Conservation (phyloP, 2,888 invertebrate genomes). For the Temnothorax rugatulus region DNA sequence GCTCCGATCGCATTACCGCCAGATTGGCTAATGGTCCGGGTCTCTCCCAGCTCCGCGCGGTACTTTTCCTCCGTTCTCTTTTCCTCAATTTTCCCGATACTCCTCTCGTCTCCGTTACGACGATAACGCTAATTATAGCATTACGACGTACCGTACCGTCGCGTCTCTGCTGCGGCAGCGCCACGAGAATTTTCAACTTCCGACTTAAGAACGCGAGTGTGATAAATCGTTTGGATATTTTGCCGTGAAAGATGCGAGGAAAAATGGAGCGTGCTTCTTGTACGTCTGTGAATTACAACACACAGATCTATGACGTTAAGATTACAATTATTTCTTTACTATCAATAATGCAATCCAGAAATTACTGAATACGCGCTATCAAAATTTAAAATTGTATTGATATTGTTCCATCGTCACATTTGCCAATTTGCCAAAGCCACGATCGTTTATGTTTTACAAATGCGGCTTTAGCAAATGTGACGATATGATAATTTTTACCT, state of each 20-base stretch:
- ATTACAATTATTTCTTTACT: neutral
- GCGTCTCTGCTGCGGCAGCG: conserved; percentile 28
- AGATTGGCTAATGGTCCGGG: conserved; percentile 75
- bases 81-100: conserved; percentile 75
- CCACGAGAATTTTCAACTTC: conserved; percentile 44
- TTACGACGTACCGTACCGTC: conserved; percentile 43
- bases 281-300: neutral
- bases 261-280: neutral
- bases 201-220: conserved; percentile 49
- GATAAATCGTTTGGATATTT: conserved; percentile 47
- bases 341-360: neutral
- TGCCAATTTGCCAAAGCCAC: neutral
- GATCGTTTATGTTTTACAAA: neutral
- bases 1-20: conserved; percentile 81
- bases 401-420: neutral
- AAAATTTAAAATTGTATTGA: too few relatives aligned
- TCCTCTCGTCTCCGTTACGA: conserved; percentile 57
- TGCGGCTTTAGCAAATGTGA: neutral
- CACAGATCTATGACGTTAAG: neutral
- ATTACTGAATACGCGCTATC: neutral
- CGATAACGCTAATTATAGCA: conserved; percentile 74
- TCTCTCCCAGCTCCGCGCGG: conserved; percentile 59
- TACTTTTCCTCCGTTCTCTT: conserved; percentile 67
- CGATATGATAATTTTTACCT: neutral
- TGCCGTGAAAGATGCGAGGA: neutral